A percentile compares a stretch with the other conserved stretches of the same genome.
Evolutionary conservation across 2,113 vertebrate genomes (phyloP).

Genomic region (Gorilla gorilla): DNA sequence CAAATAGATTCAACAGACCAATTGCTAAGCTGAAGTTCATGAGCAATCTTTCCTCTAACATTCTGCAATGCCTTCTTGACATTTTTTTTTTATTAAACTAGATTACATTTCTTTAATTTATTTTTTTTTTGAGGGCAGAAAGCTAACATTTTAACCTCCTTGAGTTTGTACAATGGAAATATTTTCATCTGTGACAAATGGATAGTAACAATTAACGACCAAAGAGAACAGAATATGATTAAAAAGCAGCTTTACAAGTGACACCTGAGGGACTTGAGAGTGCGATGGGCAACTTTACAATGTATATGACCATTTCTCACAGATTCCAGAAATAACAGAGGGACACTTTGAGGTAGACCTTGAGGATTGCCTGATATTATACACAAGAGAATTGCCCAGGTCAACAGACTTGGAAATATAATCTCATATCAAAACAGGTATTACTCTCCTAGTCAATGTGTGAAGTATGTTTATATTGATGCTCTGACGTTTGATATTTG

Average conservation of each 20-base stretch:
- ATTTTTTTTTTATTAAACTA: not conserved
- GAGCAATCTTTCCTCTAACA: not conserved
- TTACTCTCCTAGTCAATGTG: not conserved
- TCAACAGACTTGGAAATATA: constrained; percentile 38
- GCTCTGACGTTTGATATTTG: not conserved
- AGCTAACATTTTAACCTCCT: not conserved
- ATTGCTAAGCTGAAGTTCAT: not conserved
- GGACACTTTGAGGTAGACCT: not conserved
- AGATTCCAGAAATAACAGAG: not conserved
- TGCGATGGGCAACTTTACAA: not conserved
- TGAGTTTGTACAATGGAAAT: not conserved
- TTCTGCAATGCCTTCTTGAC: not conserved
- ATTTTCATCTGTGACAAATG: constrained; percentile 7
- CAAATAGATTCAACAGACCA: not conserved
- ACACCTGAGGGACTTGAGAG: not conserved
- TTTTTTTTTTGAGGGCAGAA: not conserved
- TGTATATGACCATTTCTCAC: not conserved
- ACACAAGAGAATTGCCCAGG: not conserved
- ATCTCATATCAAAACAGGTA: not conserved
- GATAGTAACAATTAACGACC: not conserved
- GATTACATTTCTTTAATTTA: not conserved
- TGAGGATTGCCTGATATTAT: not conserved
- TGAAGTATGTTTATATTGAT: not conserved
- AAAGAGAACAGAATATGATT: not conserved
- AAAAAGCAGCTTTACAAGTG: not conserved